A percentile compares a stretch with the other conserved stretches of the same genome.
Conservation (phyloP, 2,888 invertebrate species). For the Chymomyza caudatula region DNA sequence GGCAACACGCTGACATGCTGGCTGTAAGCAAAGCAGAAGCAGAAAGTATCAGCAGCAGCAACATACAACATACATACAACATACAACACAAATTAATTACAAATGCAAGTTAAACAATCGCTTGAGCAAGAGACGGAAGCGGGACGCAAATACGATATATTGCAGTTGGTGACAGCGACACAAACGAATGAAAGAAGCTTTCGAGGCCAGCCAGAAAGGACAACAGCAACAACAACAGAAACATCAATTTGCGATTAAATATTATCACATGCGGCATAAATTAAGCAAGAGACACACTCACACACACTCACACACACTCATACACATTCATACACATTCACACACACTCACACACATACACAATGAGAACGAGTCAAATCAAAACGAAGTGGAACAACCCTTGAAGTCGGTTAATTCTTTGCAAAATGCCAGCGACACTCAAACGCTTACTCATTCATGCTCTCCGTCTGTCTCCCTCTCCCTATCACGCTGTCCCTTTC, state of each 20-base stretch:
- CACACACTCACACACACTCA: background rate
- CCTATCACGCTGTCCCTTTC: background rate
- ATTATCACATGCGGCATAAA: conserved; percentile 35
- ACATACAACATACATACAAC: too few relatives aligned
- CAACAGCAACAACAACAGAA: conserved; percentile 11
- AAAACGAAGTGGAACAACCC: conserved; percentile 8
- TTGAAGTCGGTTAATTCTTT: background rate
- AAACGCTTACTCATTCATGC: background rate
- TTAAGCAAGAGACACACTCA: conserved; percentile 5
- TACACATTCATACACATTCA: background rate
- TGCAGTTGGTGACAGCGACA: background rate
- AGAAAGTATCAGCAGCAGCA: background rate
- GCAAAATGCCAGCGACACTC: background rate
- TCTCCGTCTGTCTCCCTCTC: background rate
- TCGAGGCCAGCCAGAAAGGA: background rate
- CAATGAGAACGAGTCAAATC: background rate
- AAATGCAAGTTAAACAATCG: background rate
- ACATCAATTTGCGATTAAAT: conserved; percentile 49
- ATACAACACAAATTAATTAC: background rate
- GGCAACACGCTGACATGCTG: background rate
- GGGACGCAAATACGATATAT: background rate
- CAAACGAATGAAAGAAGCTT: background rate
- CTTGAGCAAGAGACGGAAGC: background rate
- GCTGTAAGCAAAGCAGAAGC: background rate
- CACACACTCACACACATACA: background rate